phyloP scores from a whole-genome alignment of 2,113 vertebrate genomes.

The Toxostoma redivivum region DNA sequence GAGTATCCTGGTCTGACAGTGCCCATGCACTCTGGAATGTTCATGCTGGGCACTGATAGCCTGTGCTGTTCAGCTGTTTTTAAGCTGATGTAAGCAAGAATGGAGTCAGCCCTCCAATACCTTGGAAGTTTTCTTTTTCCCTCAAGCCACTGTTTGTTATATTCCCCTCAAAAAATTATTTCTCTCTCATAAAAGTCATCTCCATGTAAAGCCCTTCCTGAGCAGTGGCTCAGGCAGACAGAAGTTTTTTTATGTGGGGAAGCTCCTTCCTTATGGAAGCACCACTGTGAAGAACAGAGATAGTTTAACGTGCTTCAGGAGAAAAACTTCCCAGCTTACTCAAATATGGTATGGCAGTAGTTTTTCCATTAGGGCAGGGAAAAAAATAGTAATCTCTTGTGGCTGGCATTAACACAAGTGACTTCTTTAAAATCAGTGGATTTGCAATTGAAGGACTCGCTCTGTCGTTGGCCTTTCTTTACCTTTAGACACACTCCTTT shows the following conservation, averaged over 20 bases:
- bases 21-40: neutral
- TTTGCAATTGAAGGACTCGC: neutral
- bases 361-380: neutral
- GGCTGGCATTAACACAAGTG: fast-evolving
- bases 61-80: neutral
- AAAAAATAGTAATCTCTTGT: neutral
- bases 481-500: neutral
- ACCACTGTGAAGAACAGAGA: neutral
- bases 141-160: neutral
- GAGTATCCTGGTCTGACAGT: neutral
- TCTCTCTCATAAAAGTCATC: neutral
- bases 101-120: neutral
- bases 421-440: neutral
- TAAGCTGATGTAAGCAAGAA: neutral
- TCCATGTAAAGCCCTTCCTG: neutral
- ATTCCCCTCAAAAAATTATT: neutral
- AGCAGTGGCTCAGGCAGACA: neutral
- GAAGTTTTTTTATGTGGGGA: neutral
- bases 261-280: neutral
- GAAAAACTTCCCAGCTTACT: neutral
- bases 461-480: neutral
- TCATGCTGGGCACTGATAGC: neutral
- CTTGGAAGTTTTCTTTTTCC: neutral
- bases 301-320: neutral
- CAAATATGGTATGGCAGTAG: neutral